Conservation (phyloP, 2,797 vertebrate species). For the Acanthis flammea region DNA sequence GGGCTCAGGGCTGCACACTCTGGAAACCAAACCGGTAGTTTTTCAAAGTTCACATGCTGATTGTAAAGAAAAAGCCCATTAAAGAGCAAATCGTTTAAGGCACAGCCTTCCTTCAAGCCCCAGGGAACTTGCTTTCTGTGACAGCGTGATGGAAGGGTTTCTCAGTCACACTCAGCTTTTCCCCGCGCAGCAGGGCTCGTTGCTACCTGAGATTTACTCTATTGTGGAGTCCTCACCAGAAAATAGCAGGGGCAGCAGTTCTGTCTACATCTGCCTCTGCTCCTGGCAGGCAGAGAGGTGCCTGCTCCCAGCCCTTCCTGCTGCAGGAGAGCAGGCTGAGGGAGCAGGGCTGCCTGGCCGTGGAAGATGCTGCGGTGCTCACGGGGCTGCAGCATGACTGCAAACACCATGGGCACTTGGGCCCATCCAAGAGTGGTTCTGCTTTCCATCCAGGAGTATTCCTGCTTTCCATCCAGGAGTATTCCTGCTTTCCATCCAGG, state of each 20-base stretch:
- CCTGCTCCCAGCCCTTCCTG: not conserved
- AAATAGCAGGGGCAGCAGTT: not conserved
- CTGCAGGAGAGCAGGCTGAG: accelerated
- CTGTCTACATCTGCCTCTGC: not conserved
- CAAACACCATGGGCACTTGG: not conserved
- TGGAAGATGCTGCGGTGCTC: not conserved
- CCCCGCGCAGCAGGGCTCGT: not conserved
- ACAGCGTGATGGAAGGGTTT: slow-evolving; percentile 66
- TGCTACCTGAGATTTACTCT: slow-evolving; percentile 64
- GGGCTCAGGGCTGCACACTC: not conserved
- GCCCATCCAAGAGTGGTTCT: not conserved
- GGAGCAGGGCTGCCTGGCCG: not conserved
- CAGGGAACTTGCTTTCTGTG: slow-evolving; percentile 61
- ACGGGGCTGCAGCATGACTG: accelerated
- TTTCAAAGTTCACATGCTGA: slow-evolving; percentile 59
- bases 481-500: not conserved
- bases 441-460: not conserved
- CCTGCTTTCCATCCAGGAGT: not conserved
- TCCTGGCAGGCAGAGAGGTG: not conserved
- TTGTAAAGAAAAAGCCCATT: slow-evolving; percentile 66
- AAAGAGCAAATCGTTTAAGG: slow-evolving; percentile 65
- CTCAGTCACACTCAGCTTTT: slow-evolving; percentile 59
- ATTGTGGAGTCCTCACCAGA: slow-evolving; percentile 32
- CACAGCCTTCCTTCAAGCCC: slow-evolving; percentile 60
- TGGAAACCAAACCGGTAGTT: not conserved